Evolutionary conservation across 2,797 vertebrate genomes (phyloP).

Genomic region (Sciurus carolinensis): DNA sequence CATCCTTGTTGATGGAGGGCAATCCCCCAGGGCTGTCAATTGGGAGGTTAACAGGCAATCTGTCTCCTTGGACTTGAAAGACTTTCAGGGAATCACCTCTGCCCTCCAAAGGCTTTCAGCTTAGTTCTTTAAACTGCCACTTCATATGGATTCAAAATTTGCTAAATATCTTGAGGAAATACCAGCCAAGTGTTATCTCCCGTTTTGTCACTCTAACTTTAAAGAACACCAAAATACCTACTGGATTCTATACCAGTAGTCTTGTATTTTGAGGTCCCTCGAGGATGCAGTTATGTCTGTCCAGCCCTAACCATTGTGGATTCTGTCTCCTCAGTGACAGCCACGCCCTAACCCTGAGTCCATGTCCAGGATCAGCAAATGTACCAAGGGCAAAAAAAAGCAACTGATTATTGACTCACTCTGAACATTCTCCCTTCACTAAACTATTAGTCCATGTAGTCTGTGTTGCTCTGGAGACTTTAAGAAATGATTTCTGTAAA

Average conservation of each 20-base stretch:
- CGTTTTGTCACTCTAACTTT: slow-evolving; percentile 23
- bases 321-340: not conserved
- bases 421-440: not conserved
- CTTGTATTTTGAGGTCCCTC: slow-evolving; percentile 8
- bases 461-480: not conserved
- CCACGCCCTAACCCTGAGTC: not conserved
- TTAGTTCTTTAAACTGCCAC: not conserved
- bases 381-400: not conserved
- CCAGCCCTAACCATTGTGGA: not conserved
- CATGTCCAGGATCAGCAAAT: not conserved
- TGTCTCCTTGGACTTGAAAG: not conserved
- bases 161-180: not conserved
- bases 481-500: slow-evolving; percentile 26
- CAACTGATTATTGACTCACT: not conserved
- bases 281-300: not conserved
- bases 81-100: not conserved
- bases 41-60: not conserved
- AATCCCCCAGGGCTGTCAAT: not conserved
- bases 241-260: not conserved
- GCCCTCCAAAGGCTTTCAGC: not conserved
- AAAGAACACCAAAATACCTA: not conserved
- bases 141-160: not conserved
- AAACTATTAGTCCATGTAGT: not conserved
- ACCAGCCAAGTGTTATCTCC: not conserved
- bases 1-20: not conserved